These are phyloP conservation scores for Anoplolepis gracilipes DNA, from an alignment of 1,140 invertebrate genomes.

Conservation along the genomic window DNA sequence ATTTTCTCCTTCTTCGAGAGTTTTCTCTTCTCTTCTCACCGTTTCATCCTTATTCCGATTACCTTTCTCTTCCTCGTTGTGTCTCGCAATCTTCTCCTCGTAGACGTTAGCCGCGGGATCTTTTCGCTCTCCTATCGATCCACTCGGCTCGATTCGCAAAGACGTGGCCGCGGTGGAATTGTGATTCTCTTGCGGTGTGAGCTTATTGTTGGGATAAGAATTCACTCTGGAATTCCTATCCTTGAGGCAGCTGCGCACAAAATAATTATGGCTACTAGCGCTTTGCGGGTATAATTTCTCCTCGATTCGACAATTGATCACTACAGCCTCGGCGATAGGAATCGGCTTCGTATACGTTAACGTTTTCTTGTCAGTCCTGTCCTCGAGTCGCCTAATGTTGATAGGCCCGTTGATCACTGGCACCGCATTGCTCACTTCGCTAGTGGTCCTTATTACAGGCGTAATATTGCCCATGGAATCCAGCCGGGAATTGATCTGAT, in stretches of 20 bases:
- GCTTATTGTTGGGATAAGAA: conserved; percentile 4
- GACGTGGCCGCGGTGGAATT: neutral
- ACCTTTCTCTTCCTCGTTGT: neutral
- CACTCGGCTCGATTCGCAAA: neutral
- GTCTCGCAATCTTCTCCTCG: neutral
- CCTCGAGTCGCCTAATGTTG: conserved; percentile 69
- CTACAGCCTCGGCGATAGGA: conserved; percentile 80
- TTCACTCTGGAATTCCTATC: conserved; percentile 29
- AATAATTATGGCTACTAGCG: conserved; percentile 69
- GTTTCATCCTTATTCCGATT: neutral
- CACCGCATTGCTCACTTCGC: conserved; percentile 82
- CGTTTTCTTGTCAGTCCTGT: conserved; percentile 76
- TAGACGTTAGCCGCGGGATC: neutral
- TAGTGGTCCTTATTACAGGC: conserved; percentile 80
- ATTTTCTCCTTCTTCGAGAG: neutral
- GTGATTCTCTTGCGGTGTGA: neutral
- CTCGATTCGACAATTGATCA: conserved; percentile 83
- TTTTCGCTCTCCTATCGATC: neutral
- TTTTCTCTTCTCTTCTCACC: neutral
- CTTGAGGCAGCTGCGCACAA: conserved; percentile 73
- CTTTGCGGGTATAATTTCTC: conserved; percentile 82
- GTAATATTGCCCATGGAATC: conserved; percentile 81
- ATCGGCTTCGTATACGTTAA: conserved; percentile 82
- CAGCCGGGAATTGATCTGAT: conserved; percentile 79
- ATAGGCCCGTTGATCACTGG: conserved; percentile 83